A percentile compares a stretch with the other conserved stretches of the same genome.
phyloP scores from a whole-genome alignment of 2,113 vertebrate species.

The Acinonyx jubatus region DNA sequence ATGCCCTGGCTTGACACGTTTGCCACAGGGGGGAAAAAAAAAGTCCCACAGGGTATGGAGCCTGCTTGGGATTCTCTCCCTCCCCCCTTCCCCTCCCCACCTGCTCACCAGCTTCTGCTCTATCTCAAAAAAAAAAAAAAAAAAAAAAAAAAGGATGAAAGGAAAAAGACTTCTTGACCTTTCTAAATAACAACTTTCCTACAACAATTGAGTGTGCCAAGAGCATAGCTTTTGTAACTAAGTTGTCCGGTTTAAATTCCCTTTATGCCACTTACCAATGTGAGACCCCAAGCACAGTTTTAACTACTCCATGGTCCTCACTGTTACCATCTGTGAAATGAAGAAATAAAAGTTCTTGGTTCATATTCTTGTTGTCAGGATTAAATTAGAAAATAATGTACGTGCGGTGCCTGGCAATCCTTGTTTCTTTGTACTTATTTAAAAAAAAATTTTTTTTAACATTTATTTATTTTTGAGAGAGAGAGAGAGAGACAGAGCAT shows the following conservation, averaged over 20 bases:
- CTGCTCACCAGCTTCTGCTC: too few relatives aligned
- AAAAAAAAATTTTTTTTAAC: too few relatives aligned
- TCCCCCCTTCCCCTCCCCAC: too few relatives aligned
- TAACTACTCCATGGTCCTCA: background rate
- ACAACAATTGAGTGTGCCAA: background rate
- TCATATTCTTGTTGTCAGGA: background rate
- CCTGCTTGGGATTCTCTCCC: too few relatives aligned
- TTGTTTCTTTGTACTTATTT: background rate
- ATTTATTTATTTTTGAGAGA: too few relatives aligned
- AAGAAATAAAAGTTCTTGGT: background rate
- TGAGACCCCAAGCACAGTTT: too few relatives aligned
- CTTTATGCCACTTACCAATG: background rate
- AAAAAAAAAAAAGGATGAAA: background rate
- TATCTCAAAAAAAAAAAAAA: too few relatives aligned
- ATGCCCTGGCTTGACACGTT: background rate
- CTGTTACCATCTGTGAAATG: background rate
- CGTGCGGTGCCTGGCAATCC: background rate
- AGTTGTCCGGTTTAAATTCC: background rate
- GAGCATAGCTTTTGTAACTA: background rate
- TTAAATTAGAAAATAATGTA: constrained; percentile 6
- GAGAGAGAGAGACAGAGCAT: too few relatives aligned
- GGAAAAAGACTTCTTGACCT: background rate
- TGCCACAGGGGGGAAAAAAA: background rate
- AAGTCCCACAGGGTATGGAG: too few relatives aligned
- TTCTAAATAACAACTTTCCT: background rate